Conservation (phyloP, 2,888 invertebrate species). For the Formica aserva region DNA sequence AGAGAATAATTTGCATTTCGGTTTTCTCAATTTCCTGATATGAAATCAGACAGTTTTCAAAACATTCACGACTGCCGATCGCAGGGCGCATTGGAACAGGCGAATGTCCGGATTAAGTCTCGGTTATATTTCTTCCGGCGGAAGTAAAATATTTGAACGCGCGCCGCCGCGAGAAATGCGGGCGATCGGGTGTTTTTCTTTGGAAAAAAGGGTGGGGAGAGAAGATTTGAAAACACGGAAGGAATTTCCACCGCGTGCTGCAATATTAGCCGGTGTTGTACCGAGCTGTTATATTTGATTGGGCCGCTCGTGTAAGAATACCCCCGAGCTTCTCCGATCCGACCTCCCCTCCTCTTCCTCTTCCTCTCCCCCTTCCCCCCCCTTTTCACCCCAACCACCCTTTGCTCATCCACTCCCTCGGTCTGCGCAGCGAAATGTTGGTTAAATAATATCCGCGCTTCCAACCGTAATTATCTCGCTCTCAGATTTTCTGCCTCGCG, state of each 20-base stretch:
- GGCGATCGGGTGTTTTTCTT: constrained; percentile 68
- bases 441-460: constrained; percentile 84
- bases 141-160: constrained; percentile 70
- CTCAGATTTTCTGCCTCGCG: constrained; percentile 82
- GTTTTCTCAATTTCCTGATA: constrained; percentile 45
- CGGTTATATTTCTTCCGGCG: constrained; percentile 61
- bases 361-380: constrained; percentile 43
- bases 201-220: constrained; percentile 31
- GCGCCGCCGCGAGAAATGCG: constrained; percentile 60
- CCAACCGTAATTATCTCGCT: constrained; percentile 85
- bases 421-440: constrained; percentile 80
- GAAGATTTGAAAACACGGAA: constrained; percentile 72
- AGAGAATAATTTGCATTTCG: constrained; percentile 44
- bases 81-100: constrained; percentile 61
- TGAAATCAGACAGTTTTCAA: constrained; percentile 49
- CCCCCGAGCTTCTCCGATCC: constrained; percentile 74
- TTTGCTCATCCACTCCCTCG: constrained; percentile 27
- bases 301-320: constrained; percentile 80
- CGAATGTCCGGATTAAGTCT: constrained; percentile 69
- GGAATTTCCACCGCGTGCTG: constrained; percentile 61
- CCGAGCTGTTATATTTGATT: constrained; percentile 82
- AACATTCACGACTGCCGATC: constrained; percentile 48
- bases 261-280: constrained; percentile 76
- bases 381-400: constrained; percentile 25
- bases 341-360: constrained; percentile 46